A percentile compares a stretch with the other conserved stretches of the same genome.
Conservation (phyloP, 2,113 vertebrate species). For the Zosterops pallidus region DNA sequence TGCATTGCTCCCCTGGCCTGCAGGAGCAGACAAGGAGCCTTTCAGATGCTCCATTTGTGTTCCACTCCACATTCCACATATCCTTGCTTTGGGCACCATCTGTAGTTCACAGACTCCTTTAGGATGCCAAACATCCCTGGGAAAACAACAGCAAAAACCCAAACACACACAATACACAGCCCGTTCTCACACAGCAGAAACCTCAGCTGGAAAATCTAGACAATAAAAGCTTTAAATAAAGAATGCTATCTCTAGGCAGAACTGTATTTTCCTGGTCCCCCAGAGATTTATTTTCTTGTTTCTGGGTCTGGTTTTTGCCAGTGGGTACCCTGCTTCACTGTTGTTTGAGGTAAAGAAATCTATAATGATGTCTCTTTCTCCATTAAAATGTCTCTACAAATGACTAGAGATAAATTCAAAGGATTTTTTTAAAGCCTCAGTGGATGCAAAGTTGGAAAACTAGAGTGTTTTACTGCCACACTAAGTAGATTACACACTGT, state of each 20-base stretch:
- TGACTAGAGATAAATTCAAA: constrained; percentile 36
- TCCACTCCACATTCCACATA: not conserved
- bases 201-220: not conserved
- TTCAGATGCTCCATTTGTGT: not conserved
- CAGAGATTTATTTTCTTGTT: not conserved
- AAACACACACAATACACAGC: not conserved
- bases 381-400: constrained; percentile 51
- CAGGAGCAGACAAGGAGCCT: not conserved
- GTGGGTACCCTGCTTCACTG: not conserved
- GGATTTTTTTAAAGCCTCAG: constrained; percentile 22
- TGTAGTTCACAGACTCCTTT: constrained; percentile 10
- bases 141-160: constrained; percentile 27
- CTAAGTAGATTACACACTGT: not conserved
- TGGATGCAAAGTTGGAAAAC: not conserved
- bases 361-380: constrained; percentile 23
- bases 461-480: not conserved
- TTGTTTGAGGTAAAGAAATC: constrained; percentile 31
- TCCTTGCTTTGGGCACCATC: constrained; percentile 52
- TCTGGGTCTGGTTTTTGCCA: constrained; percentile 37
- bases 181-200: constrained; percentile 38
- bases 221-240: constrained; percentile 44
- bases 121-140: not conserved
- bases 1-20: not conserved
- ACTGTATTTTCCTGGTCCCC: not conserved
- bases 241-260: constrained; percentile 26